Evolutionary conservation across 2,797 vertebrate genomes (phyloP), one percentile per base, ranked within the genome.

Genomic region (Thripadectes ignobilis): DNA sequence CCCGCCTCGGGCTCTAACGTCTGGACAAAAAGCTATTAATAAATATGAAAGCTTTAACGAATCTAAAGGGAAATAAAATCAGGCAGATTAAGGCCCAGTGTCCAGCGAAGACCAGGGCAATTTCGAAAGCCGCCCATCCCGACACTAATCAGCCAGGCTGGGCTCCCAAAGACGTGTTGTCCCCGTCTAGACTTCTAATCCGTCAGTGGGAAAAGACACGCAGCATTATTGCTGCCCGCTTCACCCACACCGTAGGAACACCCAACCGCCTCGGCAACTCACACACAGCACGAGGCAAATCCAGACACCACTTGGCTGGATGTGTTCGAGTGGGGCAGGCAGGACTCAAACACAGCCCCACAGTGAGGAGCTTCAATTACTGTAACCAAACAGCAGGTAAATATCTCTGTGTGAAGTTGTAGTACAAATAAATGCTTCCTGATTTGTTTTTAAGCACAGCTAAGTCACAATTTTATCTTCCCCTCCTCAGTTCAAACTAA

Each of bases 101-200:
- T 61, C 67, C 93, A 93, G 73, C 0, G 1, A 89, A 84, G 92
- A 96, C 65, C 32, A 57, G 52, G 48, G 46, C 75, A 90, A 87
- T 93, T 89, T 90, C 55, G 61, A 82, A 83, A 91, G 51, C 58
- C 51, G 1, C 57, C 89, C 89, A 87, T 88, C 77, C 79, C 43
- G 71, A 96, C 91, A 83, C 74, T 93, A 93, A 97, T 95, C 93
- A 95, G 94, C 76, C 85, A 88, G 81, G 73, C 89, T 86, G 83
- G 84, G 91, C 80, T 93, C 72, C 63, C 77, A 93, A 90, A 95
- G 95, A 91, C 7, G 5, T n/a, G 84, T 67, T 85, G 84, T 91
- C 85, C 72, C 85, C 30, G 90, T 97, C 96, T 96, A 97, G 96
- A 97, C 94, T 94, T 36, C 72, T 96, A 98, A 97, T 95, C 96